Conservation (phyloP, 2,888 invertebrate species). For the Drosophila imparisetae region DNA sequence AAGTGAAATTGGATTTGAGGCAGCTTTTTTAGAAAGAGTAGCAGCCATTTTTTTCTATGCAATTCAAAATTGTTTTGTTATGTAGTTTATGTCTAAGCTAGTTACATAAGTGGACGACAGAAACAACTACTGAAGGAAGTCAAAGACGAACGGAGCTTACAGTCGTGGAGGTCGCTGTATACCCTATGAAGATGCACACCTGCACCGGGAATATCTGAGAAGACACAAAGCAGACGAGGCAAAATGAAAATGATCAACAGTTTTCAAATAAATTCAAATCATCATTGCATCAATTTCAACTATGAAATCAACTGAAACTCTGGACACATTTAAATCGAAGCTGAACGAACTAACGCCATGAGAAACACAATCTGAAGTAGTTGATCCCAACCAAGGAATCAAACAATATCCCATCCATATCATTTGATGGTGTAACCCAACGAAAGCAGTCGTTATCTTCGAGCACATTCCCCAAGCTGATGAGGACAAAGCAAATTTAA, state of each 20-base stretch:
- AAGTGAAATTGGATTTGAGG: slow-evolving; percentile 11
- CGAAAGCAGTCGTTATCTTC: neutral
- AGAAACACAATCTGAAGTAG: neutral
- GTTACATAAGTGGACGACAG: slow-evolving; percentile 39
- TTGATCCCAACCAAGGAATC: neutral
- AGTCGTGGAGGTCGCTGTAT: neutral
- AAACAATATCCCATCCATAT: neutral
- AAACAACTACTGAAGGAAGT: slow-evolving; percentile 6
- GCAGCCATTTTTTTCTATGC: neutral
- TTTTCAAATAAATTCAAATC: slow-evolving; percentile 10
- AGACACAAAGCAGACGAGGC: neutral
- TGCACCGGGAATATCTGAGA: neutral
- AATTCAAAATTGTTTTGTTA: slow-evolving; percentile 26
- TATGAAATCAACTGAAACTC: neutral
- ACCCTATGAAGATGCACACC: neutral
- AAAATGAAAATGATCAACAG: neutral
- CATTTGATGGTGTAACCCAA: neutral
- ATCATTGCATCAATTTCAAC: slow-evolving; percentile 14
- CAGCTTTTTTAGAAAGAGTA: neutral
- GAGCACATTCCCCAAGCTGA: neutral
- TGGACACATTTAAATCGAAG: neutral
- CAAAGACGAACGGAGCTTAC: neutral
- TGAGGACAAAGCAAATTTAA: neutral
- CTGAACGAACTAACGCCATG: neutral
- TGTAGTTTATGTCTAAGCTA: slow-evolving; percentile 37